Evolutionary conservation across 2,113 vertebrate species (phyloP), one percentile per base, ranked within the genome.

Genomic region (Suncus etruscus): DNA sequence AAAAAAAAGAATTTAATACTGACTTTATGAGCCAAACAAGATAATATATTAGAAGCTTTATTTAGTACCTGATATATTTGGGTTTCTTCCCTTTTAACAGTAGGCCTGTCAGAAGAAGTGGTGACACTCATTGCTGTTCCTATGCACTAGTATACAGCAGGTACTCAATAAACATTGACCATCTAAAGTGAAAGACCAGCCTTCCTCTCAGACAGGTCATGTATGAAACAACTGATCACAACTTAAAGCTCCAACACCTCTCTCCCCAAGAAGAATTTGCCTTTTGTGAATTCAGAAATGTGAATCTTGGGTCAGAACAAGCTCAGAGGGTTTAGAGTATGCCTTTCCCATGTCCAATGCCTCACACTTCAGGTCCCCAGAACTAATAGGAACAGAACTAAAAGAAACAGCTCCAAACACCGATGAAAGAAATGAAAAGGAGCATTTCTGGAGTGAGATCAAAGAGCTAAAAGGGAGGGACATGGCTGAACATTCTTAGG

Each of bases 1-100:
- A n/a, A 39, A 39, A 39, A 39, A 39, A 39, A 39, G 5, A 63
- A 1, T 63, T 45, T 31, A 73, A 65, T 73, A 84, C 8, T 24
- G 74, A 31, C 29, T 51, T 87, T 73, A 69, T 25, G n/a, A 20
- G 69, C 39, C 25, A 58, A 81, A 83, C 24, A 47, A 74, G 29
- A 47, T 48, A 87, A 47, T 3, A n/a, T 11, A 4, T 48, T 47
- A 87, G 86, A 70, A 61, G 58, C 54, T 87, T 83, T 58, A 54
- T 72, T 50, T n/a, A 45, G 29, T 68, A 6, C 50, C 25, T 79
- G n/a, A 39, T 48, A 76, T 68, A 32, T n/a, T 1, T 48, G 65
- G 83, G 51, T 89, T 83, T 50, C 77, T 83, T 78, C 24, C 47
- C 63, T 69, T 54, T 65, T 69, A 11, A 66, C 88, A 32, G 20